Evolutionary conservation across 2,113 vertebrate genomes (phyloP).

Genomic region (Gallinago undulata): DNA sequence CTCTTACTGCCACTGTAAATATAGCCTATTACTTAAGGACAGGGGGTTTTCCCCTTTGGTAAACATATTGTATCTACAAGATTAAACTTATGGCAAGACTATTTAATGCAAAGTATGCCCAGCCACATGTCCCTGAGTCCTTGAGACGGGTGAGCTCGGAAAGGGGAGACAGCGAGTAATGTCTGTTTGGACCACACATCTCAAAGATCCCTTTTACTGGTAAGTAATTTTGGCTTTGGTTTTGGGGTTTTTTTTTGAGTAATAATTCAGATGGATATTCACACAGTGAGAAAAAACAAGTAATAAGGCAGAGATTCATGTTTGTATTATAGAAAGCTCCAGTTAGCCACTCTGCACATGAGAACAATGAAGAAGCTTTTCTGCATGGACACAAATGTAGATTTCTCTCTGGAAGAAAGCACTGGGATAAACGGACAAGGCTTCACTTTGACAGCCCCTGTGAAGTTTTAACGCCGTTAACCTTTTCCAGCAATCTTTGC

Average conservation of each 20-base stretch:
- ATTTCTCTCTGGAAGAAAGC: not conserved
- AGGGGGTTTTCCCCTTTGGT: not conserved
- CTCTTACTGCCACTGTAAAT: not conserved
- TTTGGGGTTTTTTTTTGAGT: not conserved
- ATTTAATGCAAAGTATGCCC: not conserved
- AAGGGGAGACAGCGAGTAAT: not conserved
- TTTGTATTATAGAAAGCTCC: not conserved
- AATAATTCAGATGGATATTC: not conserved
- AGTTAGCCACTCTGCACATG: not conserved
- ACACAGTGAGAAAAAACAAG: not conserved
- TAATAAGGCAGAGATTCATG: not conserved
- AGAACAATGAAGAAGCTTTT: not conserved
- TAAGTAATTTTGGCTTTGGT: not conserved
- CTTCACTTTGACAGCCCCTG: not conserved
- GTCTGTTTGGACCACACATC: not conserved
- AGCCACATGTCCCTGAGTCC: not conserved
- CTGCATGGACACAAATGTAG: not conserved
- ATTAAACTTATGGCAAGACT: not conserved
- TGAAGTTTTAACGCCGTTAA: not conserved
- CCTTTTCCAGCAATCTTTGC: not conserved
- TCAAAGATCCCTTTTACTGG: not conserved
- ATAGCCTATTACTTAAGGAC: not conserved
- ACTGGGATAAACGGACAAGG: not conserved
- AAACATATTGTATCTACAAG: not conserved
- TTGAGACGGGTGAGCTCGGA: not conserved